A percentile compares a stretch with the other conserved stretches of the same genome.
These are phyloP conservation scores for Formica aserva DNA, from an alignment of 2,888 invertebrate genomes.

Conservation along the genomic window DNA sequence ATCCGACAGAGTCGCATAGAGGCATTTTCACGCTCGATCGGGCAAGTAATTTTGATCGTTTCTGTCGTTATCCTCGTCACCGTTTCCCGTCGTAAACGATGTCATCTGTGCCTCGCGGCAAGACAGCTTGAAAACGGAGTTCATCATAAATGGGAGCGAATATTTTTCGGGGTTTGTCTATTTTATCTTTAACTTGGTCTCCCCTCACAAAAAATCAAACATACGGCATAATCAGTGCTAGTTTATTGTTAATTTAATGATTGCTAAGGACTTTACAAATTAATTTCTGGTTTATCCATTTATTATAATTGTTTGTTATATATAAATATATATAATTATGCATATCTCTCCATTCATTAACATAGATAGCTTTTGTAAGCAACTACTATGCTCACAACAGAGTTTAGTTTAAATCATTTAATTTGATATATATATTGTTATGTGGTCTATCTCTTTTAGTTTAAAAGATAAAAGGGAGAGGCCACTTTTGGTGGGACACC, in stretches of 20 bases:
- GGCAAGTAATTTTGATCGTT: conserved; percentile 48
- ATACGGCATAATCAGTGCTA: not conserved
- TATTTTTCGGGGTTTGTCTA: conserved; percentile 47
- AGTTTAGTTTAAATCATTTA: too few species aligned
- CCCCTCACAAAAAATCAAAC: not conserved
- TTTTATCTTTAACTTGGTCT: not conserved
- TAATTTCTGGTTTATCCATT: not conserved
- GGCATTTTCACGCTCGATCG: conserved; percentile 53
- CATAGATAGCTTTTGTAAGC: too few species aligned
- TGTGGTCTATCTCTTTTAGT: too few species aligned
- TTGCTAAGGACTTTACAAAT: not conserved
- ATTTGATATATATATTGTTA: too few species aligned
- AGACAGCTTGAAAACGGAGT: conserved; percentile 45
- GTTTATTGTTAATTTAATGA: not conserved
- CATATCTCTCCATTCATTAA: too few species aligned
- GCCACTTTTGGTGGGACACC: too few species aligned
- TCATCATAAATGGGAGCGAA: conserved; percentile 33
- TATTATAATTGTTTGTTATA: not conserved
- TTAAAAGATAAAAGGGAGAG: too few species aligned
- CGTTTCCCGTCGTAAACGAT: conserved; percentile 39
- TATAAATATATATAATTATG: too few species aligned
- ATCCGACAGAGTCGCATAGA: conserved; percentile 25
- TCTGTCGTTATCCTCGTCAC: conserved; percentile 18
- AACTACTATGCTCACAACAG: too few species aligned
- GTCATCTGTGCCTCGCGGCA: conserved; percentile 28